phyloP scores from a whole-genome alignment of 2,888 invertebrate species.

The Thecophora atra region DNA sequence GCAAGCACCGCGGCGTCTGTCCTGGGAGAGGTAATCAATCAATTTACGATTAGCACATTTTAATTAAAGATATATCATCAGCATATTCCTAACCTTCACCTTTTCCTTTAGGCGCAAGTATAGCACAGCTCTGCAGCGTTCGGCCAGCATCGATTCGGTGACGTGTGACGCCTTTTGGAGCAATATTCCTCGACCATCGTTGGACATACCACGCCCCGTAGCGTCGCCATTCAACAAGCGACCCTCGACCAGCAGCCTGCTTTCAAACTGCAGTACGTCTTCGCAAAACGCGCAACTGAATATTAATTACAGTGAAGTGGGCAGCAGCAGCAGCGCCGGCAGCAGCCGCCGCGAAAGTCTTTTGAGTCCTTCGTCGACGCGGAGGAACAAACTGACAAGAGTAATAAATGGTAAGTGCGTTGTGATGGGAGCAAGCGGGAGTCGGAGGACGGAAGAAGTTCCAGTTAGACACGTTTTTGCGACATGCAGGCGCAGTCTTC shows the following conservation, averaged over 20 bases:
- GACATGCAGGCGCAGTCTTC: too few relatives aligned
- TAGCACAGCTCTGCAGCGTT: slow-evolving; percentile 71
- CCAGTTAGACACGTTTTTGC: too few relatives aligned
- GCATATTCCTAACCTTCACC: background rate
- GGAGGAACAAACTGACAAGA: slow-evolving; percentile 79
- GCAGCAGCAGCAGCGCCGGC: slow-evolving; percentile 46
- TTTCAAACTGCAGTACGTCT: slow-evolving; percentile 60
- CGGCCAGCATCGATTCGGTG: slow-evolving; percentile 82
- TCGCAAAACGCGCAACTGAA: slow-evolving; percentile 60
- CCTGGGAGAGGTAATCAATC: slow-evolving; percentile 69
- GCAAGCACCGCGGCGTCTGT: slow-evolving; percentile 67
- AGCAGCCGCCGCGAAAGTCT: slow-evolving; percentile 70
- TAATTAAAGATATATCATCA: too few relatives aligned
- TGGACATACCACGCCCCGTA: slow-evolving; percentile 58
- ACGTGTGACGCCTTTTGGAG: slow-evolving; percentile 77
- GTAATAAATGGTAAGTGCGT: slow-evolving; percentile 75
- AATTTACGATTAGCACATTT: too few relatives aligned
- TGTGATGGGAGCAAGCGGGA: background rate
- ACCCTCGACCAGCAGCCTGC: slow-evolving; percentile 62
- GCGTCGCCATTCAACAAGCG: slow-evolving; percentile 63
- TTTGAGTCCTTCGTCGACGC: slow-evolving; percentile 79
- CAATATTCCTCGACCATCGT: slow-evolving; percentile 65
- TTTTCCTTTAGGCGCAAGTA: slow-evolving; percentile 57
- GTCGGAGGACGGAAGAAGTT: too few relatives aligned
- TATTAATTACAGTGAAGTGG: slow-evolving; percentile 52